Evolutionary conservation across 2,888 invertebrate genomes (phyloP), one percentile per base, ranked within the genome.

Genomic region (Aporophyla nigra): DNA sequence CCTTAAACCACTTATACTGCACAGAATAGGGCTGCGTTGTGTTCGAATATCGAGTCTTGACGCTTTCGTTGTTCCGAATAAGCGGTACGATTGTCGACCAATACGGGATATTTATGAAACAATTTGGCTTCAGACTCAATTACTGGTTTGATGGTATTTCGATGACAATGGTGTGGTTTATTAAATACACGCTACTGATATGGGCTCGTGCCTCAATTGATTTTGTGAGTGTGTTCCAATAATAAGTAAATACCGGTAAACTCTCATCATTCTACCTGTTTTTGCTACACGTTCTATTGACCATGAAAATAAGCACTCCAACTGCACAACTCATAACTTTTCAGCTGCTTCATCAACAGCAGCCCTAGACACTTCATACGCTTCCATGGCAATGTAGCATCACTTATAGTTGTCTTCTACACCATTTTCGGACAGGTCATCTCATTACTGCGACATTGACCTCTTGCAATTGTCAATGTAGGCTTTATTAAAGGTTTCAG

Each of bases 1-100:
- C 95, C 95, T 95, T 82, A 84, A 75, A 70, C 53, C 82, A 81
- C 81, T 76, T 95, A 93, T 91, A 91, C 85, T 81, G 78, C 81
- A 67, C 80, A 65, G 71, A 85, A 83, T 79, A 86, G 81, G 88
- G 86, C 76, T 80, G 79, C 58, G 73, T 72, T 70, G 70, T 74
- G 74, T 82, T 77, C 66, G 66, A 86, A 71, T 81, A 85, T 82
- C 69, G 72, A 76, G 70, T 74, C 80, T 82, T 84, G 82, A 84
- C 74, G 86, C 83, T 82, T 83, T 85, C 82, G 83, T 77, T 78
- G 63, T 82, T 82, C 83, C 85, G 72, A 85, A 85, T 76, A 76
- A 85, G 82, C 72, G 82, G 73, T 49, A 76, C 78, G 82, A 74
- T 78, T 78, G 74, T 86, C 67, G 2, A 49, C 86, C 27, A 68